Base-by-base conservation (phyloP, 2,113 vertebrate species). In the Brachypteracias leptosomus region DNA sequence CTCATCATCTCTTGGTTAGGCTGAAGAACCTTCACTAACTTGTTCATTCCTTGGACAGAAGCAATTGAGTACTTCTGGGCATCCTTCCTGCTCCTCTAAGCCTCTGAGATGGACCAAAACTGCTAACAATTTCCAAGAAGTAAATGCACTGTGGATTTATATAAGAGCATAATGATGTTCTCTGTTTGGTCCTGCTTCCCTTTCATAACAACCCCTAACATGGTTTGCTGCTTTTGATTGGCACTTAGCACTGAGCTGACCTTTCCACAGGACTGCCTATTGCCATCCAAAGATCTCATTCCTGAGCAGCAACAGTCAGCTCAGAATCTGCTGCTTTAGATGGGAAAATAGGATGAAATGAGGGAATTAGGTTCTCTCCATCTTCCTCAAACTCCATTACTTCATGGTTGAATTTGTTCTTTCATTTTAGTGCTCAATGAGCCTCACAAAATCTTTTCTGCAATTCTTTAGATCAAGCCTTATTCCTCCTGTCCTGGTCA, bases 191-290 rank as follows among this genome's bases (percentile, higher is more conserved):
- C 46, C 91, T 80, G 42, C 55, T 70, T 75, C 59, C 59, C 66
- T 47, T 66, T 31, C 84, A 20, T 33, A 85, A 22, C 59, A 36
- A 58, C 2, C 52, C 78, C 40, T 81, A 75, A 58, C 7, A 4
- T 3, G 17, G 46, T 81, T 78, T 94, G 51, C 65, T 87, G 76
- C 31, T 88, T 95, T 70, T 91, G 80, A 67, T 90, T 84, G 84
- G 71, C 85, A 59, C 71, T 93, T 68, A 89, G 84, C 84, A 63
- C 76, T 4, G 6, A 70, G 54, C 63, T 92, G 79, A 42, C 54
- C 87, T 73, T 71, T 59, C 80, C 61, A 16, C 22, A 13, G 73
- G 22, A 44, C 77, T 29, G 46, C 35, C 65, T 61, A n/a, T 58
- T 16, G 2, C 70, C 35, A 74, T 38, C 51, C 61, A 38, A 51